phyloP scores from a whole-genome alignment of 2,113 vertebrate species.

The Notechis scutatus region DNA sequence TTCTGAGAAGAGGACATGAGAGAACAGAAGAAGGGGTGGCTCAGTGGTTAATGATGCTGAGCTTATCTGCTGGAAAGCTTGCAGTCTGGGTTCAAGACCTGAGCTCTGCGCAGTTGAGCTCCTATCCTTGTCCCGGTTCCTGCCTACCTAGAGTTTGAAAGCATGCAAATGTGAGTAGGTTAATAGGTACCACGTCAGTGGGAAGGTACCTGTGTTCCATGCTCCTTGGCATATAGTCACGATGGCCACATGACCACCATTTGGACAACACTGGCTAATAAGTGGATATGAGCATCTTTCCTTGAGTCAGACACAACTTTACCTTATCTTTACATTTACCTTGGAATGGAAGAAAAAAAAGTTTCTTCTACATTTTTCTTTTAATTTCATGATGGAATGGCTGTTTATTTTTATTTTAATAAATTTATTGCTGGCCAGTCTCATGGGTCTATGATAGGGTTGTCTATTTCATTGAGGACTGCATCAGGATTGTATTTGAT shows the following conservation, averaged over 20 bases:
- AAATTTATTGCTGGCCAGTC: not conserved
- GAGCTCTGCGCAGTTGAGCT: no score
- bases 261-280: not conserved
- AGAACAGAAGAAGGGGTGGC: no score
- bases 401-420: not conserved
- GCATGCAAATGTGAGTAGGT: not conserved
- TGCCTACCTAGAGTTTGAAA: not conserved
- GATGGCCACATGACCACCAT: not conserved
- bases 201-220: not conserved
- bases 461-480: no score
- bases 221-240: not conserved
- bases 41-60: no score
- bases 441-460: not conserved
- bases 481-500: no score
- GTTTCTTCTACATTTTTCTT: not conserved
- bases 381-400: not conserved
- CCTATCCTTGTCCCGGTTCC: no score
- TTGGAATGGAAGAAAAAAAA: not conserved
- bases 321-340: not conserved
- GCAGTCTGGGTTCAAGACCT: no score
- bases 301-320: not conserved
- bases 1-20: no score
- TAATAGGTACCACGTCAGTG: not conserved
- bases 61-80: no score
- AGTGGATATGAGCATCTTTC: not conserved